Conservation (phyloP, 2,797 vertebrate species). For the Hypotaenidia philippensis region DNA sequence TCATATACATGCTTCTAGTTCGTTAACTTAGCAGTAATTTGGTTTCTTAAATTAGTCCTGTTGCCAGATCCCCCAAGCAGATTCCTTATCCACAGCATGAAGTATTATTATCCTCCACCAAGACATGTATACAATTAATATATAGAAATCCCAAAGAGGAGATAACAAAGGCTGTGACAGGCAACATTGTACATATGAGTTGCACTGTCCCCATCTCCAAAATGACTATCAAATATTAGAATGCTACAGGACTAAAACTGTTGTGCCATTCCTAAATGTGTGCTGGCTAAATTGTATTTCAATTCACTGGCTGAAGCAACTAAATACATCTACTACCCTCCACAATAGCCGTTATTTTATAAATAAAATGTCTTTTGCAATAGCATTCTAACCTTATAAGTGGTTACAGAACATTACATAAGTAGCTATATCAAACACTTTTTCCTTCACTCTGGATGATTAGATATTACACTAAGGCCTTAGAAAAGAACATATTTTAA, state of each 20-base stretch:
- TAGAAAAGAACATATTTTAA: neutral
- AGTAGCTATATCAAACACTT: neutral
- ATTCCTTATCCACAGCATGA: neutral
- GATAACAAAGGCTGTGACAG: neutral
- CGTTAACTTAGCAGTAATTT: neutral
- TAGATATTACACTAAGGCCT: neutral
- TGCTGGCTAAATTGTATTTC: neutral
- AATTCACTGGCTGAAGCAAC: neutral
- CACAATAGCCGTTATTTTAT: neutral
- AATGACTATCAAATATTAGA: neutral
- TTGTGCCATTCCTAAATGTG: neutral
- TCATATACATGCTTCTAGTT: neutral
- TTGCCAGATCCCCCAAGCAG: neutral
- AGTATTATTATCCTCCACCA: neutral
- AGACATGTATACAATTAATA: neutral
- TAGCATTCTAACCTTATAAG: neutral
- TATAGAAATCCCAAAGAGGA: neutral
- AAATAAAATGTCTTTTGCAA: neutral
- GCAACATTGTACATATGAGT: neutral
- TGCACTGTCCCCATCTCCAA: neutral
- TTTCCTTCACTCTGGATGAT: neutral
- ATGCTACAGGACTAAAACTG: neutral
- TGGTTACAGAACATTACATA: neutral
- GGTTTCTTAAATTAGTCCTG: neutral
- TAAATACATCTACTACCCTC: neutral